Evolutionary conservation across 2,113 vertebrate genomes (phyloP).

Genomic region (Chauna torquata): DNA sequence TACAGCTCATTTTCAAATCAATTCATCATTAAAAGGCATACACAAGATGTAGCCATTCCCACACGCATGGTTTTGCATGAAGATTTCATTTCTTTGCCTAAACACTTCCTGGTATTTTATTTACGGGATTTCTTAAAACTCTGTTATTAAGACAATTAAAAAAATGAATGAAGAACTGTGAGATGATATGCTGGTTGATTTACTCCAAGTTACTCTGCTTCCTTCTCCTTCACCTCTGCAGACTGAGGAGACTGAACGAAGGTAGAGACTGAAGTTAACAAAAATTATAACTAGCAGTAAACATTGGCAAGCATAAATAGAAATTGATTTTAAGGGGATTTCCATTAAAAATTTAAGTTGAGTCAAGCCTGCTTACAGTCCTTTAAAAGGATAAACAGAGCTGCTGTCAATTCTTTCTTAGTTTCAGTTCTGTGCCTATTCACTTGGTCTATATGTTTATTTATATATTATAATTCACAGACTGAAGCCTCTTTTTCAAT

Average conservation of each 20-base stretch:
- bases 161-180: neutral
- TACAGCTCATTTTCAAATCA: neutral
- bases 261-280: neutral
- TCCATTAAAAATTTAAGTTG: neutral
- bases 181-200: neutral
- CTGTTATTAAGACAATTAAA: neutral
- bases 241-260: neutral
- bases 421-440: neutral
- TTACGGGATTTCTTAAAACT: neutral
- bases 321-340: neutral
- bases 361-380: neutral
- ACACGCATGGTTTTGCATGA: neutral
- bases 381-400: neutral
- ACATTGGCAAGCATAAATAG: neutral
- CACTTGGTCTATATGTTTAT: neutral
- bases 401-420: neutral
- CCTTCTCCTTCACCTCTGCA: neutral
- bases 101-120: neutral
- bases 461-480: neutral
- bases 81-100: neutral
- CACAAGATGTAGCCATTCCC: neutral
- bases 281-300: neutral
- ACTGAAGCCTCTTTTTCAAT: neutral
- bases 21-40: neutral
- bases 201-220: neutral